Percentiles rank a stretch among this genome's conserved stretches.
Conservation (phyloP, 1,140 invertebrate species). For the Oncopodura yosiiana region DNA sequence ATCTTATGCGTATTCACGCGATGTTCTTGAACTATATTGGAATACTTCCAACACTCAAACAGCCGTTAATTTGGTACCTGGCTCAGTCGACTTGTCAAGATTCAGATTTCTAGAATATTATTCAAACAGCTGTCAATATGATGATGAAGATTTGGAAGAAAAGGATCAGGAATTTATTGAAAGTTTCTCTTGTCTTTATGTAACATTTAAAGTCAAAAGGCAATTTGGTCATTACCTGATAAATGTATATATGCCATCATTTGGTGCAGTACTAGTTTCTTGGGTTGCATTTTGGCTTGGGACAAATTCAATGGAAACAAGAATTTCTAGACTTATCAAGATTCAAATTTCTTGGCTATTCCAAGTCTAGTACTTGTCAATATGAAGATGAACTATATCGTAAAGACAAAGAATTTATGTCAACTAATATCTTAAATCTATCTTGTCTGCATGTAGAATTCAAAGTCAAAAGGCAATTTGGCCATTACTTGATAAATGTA, state of each 20-base stretch:
- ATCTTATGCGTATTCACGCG: no score
- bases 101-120: no score
- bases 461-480: slow-evolving; percentile 46
- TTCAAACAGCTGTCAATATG: no score
- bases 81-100: no score
- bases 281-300: slow-evolving; percentile 51
- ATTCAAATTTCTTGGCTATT: no score
- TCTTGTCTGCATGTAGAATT: slow-evolving; percentile 45
- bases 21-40: no score
- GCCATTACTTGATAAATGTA: slow-evolving; percentile 48
- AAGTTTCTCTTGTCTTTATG: slow-evolving; percentile 45
- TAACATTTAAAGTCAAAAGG: slow-evolving; percentile 42
- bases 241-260: slow-evolving; percentile 46
- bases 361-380: no score
- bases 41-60: no score
- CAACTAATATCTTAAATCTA: no score
- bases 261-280: slow-evolving; percentile 49
- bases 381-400: no score
- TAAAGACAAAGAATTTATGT: no score
- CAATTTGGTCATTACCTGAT: slow-evolving; percentile 50
- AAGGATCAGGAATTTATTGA: not conserved
- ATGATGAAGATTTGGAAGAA: not conserved
- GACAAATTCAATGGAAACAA: slow-evolving; percentile 45
- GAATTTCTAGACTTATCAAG: slow-evolving; percentile 43
- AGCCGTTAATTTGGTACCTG: no score